Evolutionary conservation across 2,888 invertebrate species (phyloP), one percentile per base, ranked within the genome.

Genomic region (Matsumyia berberina): DNA sequence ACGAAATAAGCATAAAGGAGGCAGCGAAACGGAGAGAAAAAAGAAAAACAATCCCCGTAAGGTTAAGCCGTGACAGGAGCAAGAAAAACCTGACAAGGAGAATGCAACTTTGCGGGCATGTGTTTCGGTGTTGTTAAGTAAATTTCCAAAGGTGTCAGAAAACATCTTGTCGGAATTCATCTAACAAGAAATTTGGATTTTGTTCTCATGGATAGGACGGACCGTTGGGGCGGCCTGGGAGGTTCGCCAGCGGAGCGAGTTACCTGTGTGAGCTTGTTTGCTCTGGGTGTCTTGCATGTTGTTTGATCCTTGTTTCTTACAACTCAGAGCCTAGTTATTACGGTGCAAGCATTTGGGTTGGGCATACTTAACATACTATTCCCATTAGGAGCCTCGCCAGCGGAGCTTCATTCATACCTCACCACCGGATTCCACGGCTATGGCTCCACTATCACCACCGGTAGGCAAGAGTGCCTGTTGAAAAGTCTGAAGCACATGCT

Each of bases 171-270:
- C 91, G 91, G 90, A 90, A 91, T 91, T 91, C 92, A 91, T 91
- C 91, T 91, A 91, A 91, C 92, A 91, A 91, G 92, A 91, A 91
- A 91, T 91, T 91, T 90, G 91, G 89, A 91, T 91, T 91, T 91
- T 90, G 90, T 85, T 85, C 85, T 80, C 74, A 85, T 80, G 80
- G 64, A 62, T 62, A 57, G 49, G 67, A 49, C 37, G 67, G 77
- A 31, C 37, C 46, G 72, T 31, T 49, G 35, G 44, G 58, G 60
- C 35, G 67, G 42, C 29, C 19, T 69, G 85, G 57, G 70, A 70
- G 76, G 81, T 53, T 49, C 49, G 33, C 44, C 58, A 9, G 9
- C 19, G 15, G 49, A 49, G 73, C 49, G 70, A 67, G 70, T 80
- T 85, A 85, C 85, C 76, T 80, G 85, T 85, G 74, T 85, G 85